These are phyloP conservation scores for Coendou prehensilis DNA, from an alignment of 2,797 vertebrate genomes.

Conservation along the genomic window DNA sequence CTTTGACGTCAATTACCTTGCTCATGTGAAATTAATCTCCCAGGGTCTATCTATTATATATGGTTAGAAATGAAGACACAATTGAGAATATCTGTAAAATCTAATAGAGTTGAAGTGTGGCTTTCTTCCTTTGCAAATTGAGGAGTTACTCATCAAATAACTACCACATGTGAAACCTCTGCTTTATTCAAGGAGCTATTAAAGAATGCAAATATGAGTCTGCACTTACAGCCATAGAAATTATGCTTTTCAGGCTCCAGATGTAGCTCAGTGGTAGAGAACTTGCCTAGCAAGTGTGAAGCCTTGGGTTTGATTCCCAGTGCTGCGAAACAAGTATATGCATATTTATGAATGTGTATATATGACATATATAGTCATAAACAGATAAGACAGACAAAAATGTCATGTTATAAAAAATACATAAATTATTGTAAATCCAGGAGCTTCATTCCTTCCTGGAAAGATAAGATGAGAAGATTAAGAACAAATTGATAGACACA, in stretches of 20 bases:
- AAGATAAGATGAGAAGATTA: neutral
- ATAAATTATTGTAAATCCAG: neutral
- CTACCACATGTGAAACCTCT: neutral
- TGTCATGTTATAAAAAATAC: neutral
- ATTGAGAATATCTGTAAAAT: conserved; percentile 36
- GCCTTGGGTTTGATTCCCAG: neutral
- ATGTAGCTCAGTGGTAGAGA: neutral
- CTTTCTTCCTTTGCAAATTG: conserved; percentile 21
- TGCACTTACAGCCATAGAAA: neutral
- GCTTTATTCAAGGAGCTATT: neutral
- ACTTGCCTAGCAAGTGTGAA: neutral
- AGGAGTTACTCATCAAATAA: neutral
- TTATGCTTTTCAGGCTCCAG: neutral
- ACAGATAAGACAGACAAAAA: conserved; percentile 9
- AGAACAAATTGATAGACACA: neutral
- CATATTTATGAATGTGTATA: neutral
- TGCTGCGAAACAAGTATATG: neutral
- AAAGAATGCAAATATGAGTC: conserved; percentile 8
- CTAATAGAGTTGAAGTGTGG: neutral
- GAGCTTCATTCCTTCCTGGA: neutral
- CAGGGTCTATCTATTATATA: conserved; percentile 44
- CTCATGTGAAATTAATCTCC: conserved; percentile 75
- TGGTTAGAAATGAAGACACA: conserved; percentile 76
- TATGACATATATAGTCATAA: neutral
- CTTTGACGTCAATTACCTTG: conserved; percentile 72